Conservation (phyloP, 2,888 invertebrate genomes). For the Lymantria monacha region DNA sequence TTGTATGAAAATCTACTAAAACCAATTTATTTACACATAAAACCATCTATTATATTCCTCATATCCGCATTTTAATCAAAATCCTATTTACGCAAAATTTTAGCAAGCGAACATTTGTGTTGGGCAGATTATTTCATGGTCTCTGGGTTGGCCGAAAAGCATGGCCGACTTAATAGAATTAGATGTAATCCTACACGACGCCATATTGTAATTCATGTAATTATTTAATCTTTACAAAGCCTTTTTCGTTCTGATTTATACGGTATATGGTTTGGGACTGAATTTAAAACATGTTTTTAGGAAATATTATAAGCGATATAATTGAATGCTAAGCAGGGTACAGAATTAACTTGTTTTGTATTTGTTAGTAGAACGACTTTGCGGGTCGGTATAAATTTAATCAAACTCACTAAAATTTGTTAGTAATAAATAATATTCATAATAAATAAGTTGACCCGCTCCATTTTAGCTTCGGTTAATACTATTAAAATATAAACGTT, state of each 20-base stretch:
- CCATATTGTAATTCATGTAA: slow-evolving; percentile 26
- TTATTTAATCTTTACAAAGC: slow-evolving; percentile 31
- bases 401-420: no score
- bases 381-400: no score
- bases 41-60: slow-evolving; percentile 1
- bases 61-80: slow-evolving; percentile 8
- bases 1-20: background rate
- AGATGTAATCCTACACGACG: slow-evolving; percentile 19
- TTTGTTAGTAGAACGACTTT: background rate
- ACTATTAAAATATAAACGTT: no score
- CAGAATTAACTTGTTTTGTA: background rate
- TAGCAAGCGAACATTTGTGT: slow-evolving; percentile 19
- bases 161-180: slow-evolving; percentile 26
- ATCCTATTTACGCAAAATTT: slow-evolving; percentile 10
- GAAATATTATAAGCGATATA: slow-evolving; percentile 1
- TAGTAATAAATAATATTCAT: no score
- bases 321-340: background rate
- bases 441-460: no score
- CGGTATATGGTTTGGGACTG: slow-evolving; percentile 9
- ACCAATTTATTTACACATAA: slow-evolving; percentile 4
- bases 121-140: slow-evolving; percentile 16
- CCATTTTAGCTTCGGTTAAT: no score
- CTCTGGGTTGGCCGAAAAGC: slow-evolving; percentile 15
- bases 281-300: slow-evolving; percentile 16
- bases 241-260: slow-evolving; percentile 22